Conservation (phyloP, 2,797 vertebrate genomes). For the Zalophus californianus region DNA sequence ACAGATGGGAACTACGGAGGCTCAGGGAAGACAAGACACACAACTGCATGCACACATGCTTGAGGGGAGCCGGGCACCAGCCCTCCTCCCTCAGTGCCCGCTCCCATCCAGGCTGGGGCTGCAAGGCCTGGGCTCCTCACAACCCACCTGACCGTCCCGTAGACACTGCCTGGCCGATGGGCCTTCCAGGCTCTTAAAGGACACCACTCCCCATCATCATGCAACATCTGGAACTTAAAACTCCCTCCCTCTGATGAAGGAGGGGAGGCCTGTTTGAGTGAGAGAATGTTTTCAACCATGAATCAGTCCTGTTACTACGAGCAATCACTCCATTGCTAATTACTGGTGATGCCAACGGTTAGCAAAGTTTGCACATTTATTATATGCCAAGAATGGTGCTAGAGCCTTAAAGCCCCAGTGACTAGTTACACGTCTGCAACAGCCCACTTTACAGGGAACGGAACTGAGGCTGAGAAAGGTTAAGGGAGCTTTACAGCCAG, state of each 20-base stretch:
- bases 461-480: background rate
- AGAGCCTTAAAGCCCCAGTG: background rate
- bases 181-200: background rate
- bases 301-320: background rate
- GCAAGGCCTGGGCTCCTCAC: background rate
- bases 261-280: background rate
- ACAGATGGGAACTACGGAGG: background rate
- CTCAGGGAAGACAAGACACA: conserved; percentile 14
- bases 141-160: background rate
- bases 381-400: background rate
- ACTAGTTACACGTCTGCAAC: background rate
- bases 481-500: background rate
- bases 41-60: background rate
- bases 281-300: background rate
- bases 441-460: background rate
- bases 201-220: background rate
- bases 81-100: background rate
- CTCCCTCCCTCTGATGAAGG: background rate
- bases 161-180: background rate
- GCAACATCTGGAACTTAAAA: conserved; percentile 4
- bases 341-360: background rate
- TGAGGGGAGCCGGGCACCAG: background rate
- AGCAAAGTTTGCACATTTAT: background rate
- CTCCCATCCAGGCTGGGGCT: background rate
- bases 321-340: background rate